phyloP scores from a whole-genome alignment of 2,888 invertebrate genomes.

The Caenorhabditis sp. region DNA sequence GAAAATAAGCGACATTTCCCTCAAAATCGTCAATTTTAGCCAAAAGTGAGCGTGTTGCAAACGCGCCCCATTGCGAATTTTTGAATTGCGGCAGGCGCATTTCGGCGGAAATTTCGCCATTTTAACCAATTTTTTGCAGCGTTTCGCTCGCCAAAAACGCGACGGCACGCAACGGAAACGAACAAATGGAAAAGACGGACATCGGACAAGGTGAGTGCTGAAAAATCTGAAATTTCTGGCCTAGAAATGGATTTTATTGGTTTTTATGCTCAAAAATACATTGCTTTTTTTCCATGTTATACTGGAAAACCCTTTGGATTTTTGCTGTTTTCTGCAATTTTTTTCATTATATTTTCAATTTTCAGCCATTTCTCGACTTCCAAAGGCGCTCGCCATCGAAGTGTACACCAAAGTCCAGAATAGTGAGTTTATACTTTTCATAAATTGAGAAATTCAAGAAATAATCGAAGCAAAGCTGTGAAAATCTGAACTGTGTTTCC shows the following conservation, averaged over 20 bases:
- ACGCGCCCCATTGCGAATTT: conserved; percentile 23
- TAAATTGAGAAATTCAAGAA: neutral
- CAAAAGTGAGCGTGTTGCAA: conserved; percentile 1
- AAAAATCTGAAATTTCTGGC: neutral
- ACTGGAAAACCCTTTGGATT: neutral
- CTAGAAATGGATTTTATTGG: neutral
- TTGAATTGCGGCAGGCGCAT: neutral
- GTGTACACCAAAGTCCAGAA: conserved; percentile 44
- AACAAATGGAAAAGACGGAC: conserved; percentile 26
- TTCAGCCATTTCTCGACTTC: conserved; percentile 32
- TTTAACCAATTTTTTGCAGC: conserved; percentile 21
- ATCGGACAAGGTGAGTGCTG: conserved; percentile 8
- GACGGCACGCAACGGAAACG: neutral
- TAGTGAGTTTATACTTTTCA: conserved; percentile 16
- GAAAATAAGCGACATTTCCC: neutral
- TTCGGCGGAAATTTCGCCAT: neutral
- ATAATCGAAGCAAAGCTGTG: too few relatives aligned
- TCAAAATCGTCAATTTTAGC: neutral
- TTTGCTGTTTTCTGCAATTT: neutral
- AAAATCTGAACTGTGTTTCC: too few relatives aligned
- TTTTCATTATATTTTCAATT: neutral
- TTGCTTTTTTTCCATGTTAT: neutral
- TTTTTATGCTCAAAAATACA: neutral
- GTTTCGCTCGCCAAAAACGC: conserved; percentile 10
- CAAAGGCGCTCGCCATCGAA: conserved; percentile 39